A percentile compares a stretch with the other conserved stretches of the same genome.
Conservation (phyloP, 1,140 invertebrate species). For the Babylonia areolata region DNA sequence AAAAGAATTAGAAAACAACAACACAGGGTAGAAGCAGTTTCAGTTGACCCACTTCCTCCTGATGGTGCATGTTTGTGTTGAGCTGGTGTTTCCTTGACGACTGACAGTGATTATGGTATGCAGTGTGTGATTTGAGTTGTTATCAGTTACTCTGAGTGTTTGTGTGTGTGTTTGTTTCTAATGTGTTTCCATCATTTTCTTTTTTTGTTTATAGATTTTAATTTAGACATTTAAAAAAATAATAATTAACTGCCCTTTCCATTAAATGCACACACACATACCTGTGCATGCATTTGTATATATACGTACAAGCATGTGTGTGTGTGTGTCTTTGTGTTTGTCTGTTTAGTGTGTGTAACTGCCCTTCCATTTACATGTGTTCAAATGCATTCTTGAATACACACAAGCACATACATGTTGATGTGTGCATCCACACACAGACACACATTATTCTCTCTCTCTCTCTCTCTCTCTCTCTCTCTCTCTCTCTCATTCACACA, state of each 20-base stretch:
- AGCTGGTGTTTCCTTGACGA: too few species aligned
- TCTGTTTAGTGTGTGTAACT: too few species aligned
- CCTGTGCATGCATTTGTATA: neutral
- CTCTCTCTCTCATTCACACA: too few species aligned
- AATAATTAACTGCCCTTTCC: too few species aligned
- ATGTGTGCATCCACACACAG: neutral
- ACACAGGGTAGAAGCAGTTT: too few species aligned
- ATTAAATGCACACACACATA: neutral
- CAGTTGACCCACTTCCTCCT: too few species aligned
- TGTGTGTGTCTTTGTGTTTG: too few species aligned
- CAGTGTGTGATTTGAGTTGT: too few species aligned
- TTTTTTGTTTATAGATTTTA: neutral
- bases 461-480: neutral
- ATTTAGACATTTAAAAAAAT: too few species aligned
- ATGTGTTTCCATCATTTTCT: neutral
- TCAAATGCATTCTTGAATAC: neutral
- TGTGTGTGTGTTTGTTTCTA: neutral
- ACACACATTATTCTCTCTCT: neutral
- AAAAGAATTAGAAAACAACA: too few species aligned
- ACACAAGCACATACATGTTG: neutral
- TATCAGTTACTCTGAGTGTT: neutral
- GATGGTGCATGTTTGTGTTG: too few species aligned
- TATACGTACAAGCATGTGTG: neutral
- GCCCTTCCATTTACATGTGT: neutral
- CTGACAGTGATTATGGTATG: too few species aligned